Evolutionary conservation across 2,888 invertebrate species (phyloP), one percentile per base, ranked within the genome.

Genomic region (Perithous albicinctus): DNA sequence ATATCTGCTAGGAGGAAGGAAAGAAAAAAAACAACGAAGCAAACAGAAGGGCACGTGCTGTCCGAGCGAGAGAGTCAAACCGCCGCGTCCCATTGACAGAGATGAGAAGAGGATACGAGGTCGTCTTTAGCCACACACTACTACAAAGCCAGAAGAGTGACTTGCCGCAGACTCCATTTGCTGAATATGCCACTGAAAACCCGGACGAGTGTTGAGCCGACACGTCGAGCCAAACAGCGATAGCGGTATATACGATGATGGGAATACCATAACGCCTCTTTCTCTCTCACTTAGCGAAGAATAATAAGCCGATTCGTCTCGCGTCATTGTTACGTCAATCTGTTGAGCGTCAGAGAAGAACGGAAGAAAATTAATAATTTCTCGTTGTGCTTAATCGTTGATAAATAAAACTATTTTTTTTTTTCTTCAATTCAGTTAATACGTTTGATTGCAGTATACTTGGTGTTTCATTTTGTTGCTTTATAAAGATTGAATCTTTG

Each of bases 1-100:
- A 56, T 18, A 15, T 70, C 41, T 41, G 18, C 38, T 51, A 46
- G 38, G 18, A 15, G 32, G 51, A 38, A 72, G 29, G 51, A 41
- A 78, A 64, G 35, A 26, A 32, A 38, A n/a, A 69, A 70, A 32
- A 48, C 38, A 46, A 56, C 38, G 32, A 63, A 64, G 43, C 56
- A 38, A 64, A 54, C 56, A 38, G 69, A 79, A 79, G 74, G 74
- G 79, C 79, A 79, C 79, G 79, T 75, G 79, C 79, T 41, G 69
- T 20, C 26, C 69, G 54, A 46, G 63, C 5, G 51, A 79, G 74
- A 35, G 41, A 43, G 32, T 18, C 43, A 67, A 38, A 15, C 23
- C 61, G 51, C 32, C 51, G 61, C n/a, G n/a, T n/a, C n/a, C n/a
- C n/a, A n/a, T 43, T 26, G 54, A 75, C 43, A 63, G 10, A 63